Evolutionary conservation across 2,888 invertebrate species (phyloP).

Genomic region (Drosophila limbata): DNA sequence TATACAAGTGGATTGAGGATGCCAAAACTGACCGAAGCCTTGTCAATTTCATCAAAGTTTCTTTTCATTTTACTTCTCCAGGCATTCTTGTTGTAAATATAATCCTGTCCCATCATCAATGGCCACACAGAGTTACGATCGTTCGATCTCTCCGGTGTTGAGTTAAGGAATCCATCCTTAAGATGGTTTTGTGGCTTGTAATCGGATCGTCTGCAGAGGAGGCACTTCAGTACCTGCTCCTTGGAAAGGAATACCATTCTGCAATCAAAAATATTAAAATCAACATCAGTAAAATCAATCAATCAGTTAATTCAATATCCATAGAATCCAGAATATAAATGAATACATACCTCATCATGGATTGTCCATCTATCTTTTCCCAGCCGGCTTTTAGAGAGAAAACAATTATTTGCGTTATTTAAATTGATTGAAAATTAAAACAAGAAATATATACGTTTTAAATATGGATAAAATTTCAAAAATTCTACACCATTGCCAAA

Average conservation of each 20-base stretch:
- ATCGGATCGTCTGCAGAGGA: slow-evolving; percentile 55
- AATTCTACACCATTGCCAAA: slow-evolving; percentile 16
- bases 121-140: slow-evolving; percentile 36
- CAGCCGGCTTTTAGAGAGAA: slow-evolving; percentile 41
- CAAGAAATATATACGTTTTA: background rate
- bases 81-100: slow-evolving; percentile 52
- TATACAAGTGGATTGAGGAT: slow-evolving; percentile 73
- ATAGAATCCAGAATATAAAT: background rate
- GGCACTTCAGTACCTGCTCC: slow-evolving; percentile 54
- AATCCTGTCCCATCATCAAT: slow-evolving; percentile 48
- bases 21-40: slow-evolving; percentile 75
- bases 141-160: slow-evolving; percentile 1
- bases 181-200: slow-evolving; percentile 41
- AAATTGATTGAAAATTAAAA: background rate
- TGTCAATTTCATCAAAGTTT: slow-evolving; percentile 73
- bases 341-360: slow-evolving; percentile 37
- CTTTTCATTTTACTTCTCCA: slow-evolving; percentile 71
- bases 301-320: background rate
- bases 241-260: slow-evolving; percentile 56
- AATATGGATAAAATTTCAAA: background rate
- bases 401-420: slow-evolving; percentile 1
- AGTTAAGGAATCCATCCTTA: slow-evolving; percentile 22
- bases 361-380: slow-evolving; percentile 45
- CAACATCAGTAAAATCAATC: background rate
- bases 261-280: background rate